phyloP scores from a whole-genome alignment of 2,113 vertebrate genomes.

The Pelobates fuscus region DNA sequence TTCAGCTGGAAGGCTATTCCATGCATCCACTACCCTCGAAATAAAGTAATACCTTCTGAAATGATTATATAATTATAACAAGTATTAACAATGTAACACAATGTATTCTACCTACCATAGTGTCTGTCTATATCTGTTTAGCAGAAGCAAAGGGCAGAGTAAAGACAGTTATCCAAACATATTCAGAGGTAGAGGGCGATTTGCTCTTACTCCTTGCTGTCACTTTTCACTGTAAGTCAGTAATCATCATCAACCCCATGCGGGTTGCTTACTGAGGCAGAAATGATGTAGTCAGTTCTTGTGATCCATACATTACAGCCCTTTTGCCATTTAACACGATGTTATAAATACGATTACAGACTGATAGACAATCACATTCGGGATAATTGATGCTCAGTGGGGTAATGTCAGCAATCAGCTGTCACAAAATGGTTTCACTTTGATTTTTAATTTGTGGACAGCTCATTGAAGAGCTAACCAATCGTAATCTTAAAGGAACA shows the following conservation, averaged over 20 bases:
- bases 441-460: not conserved
- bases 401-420: constrained; percentile 32
- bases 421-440: constrained; percentile 6
- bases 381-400: constrained; percentile 46
- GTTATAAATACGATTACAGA: constrained; percentile 43
- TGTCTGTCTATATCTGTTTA: too few species aligned
- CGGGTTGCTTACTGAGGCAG: constrained; percentile 46
- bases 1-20: too few species aligned
- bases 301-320: constrained; percentile 34
- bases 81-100: too few species aligned
- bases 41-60: too few species aligned
- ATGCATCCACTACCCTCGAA: too few species aligned
- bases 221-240: constrained; percentile 34
- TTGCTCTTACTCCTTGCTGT: constrained; percentile 38
- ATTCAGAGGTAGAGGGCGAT: constrained; percentile 35
- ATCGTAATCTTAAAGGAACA: not conserved
- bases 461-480: not conserved
- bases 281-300: constrained; percentile 31
- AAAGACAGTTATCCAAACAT: constrained; percentile 17
- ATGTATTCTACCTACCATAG: too few species aligned
- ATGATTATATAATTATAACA: too few species aligned
- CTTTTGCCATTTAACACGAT: constrained; percentile 38
- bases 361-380: constrained; percentile 42
- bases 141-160: not conserved
- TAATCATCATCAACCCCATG: constrained; percentile 46